phyloP scores from a whole-genome alignment of 1,140 invertebrate species.

The Leptopilina boulardi region DNA sequence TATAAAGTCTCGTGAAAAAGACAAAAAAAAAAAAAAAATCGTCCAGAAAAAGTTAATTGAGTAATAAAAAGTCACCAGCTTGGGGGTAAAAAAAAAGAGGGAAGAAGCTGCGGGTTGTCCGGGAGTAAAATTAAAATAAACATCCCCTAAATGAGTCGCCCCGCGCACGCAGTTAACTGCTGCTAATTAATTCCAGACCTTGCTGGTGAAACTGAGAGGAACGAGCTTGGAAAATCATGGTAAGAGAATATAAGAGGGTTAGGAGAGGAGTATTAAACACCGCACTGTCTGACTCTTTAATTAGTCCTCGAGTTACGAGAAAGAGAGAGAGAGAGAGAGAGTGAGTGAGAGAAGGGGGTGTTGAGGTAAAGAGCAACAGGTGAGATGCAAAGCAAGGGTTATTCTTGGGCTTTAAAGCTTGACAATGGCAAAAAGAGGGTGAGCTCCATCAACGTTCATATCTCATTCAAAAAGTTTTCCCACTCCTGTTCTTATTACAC shows the following conservation, averaged over 20 bases:
- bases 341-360: constrained; percentile 69
- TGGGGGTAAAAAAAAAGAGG: neutral
- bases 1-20: neutral
- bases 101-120: constrained; percentile 31
- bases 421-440: constrained; percentile 52
- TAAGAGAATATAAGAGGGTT: neutral
- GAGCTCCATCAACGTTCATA: constrained; percentile 35
- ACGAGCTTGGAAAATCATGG: constrained; percentile 50
- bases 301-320: constrained; percentile 64
- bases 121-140: constrained; percentile 72
- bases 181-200: constrained; percentile 72
- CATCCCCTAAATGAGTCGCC: constrained; percentile 73
- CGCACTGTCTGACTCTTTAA: constrained; percentile 73
- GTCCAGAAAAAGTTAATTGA: constrained; percentile 71
- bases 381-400: constrained; percentile 76
- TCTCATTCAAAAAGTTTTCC: constrained; percentile 2
- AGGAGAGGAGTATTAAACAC: constrained; percentile 69
- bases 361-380: constrained; percentile 73
- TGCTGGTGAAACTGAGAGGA: constrained; percentile 69
- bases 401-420: constrained; percentile 67
- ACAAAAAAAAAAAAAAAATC: constrained; percentile 45
- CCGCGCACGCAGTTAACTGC: constrained; percentile 48
- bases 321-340: constrained; percentile 45
- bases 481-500: neutral
- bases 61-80: constrained; percentile 71